Base-by-base conservation (phyloP, 1,140 invertebrate genomes). In the Drosophila dunni region DNA sequence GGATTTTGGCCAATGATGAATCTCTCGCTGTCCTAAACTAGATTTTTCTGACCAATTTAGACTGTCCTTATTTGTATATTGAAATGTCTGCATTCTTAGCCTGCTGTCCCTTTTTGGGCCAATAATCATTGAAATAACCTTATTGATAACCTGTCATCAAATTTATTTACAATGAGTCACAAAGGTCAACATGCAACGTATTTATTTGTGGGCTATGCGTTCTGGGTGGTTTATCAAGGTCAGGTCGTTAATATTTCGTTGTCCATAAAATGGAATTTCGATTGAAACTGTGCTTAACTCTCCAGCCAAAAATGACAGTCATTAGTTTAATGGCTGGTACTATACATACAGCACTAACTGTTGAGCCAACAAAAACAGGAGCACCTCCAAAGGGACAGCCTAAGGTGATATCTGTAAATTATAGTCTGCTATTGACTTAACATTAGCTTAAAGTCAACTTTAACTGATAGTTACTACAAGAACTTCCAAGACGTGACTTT, bases 401-500 rank as follows among this genome's bases (percentile, higher is more conserved):
- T 13, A 13, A 20, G 38, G 48, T 33, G 36, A 64, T 24, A 64
- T 15, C 36, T 11, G 58, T n/a, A 63, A 36, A 63, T 63, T 51
- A 63, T 62, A 54, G 51, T 3, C 8, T 20, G 51, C 4, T 36
- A 38, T 54, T 51, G 50, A 51, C 50, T 34, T 20, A 34, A 34
- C 50, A 34, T 51, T 34, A 34, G 29, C 50, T 51, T 29, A 51
- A 17, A 10, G 17, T 24, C 46, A 24, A 34, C 24, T 33, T 33
- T 33, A 7, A 15, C 33, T 36, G 51, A 9, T 8, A 54, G 13
- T 38, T 33, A 6, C 46, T n/a, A 13, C 36, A 17, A 46, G 63
- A 75, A 24, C 10, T 20, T 45, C 15, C 33, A 29, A 42, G 62
- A 68, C 74, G 69, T 76, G 74, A 76, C 74, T 66, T 65, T 73